A percentile compares a stretch with the other conserved stretches of the same genome.
Conservation (phyloP, 2,797 vertebrate species). For the Acanthopagrus latus region DNA sequence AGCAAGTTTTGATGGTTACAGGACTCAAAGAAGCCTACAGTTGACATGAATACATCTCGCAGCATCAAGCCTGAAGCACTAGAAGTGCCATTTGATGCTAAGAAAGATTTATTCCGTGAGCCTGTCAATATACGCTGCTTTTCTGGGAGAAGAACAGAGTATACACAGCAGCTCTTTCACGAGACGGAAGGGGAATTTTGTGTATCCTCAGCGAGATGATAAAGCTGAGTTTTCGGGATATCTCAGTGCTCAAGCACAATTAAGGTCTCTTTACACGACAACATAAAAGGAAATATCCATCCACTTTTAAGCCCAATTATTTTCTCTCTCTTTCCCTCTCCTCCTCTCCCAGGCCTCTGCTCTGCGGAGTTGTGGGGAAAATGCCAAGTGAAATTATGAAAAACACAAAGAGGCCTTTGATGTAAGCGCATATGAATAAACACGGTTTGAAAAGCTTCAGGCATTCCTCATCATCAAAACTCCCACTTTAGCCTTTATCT, state of each 20-base stretch:
- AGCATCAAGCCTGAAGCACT: slow-evolving; percentile 7
- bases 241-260: slow-evolving; percentile 56
- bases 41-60: slow-evolving; percentile 35
- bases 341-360: slow-evolving; percentile 33
- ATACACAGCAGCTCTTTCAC: slow-evolving; percentile 25
- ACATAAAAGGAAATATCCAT: slow-evolving; percentile 68
- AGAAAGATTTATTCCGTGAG: slow-evolving; percentile 13
- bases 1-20: slow-evolving; percentile 40
- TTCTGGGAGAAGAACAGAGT: slow-evolving; percentile 10
- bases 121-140: neutral
- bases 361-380: slow-evolving; percentile 56
- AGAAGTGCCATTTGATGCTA: slow-evolving; percentile 21
- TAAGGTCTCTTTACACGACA: slow-evolving; percentile 65
- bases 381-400: slow-evolving; percentile 69
- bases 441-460: slow-evolving; percentile 62
- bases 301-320: slow-evolving; percentile 66
- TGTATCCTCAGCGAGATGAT: slow-evolving; percentile 40
- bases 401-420: slow-evolving; percentile 75
- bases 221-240: slow-evolving; percentile 40
- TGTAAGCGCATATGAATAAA: slow-evolving; percentile 71
- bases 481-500: slow-evolving; percentile 63
- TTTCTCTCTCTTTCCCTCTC: slow-evolving; percentile 10
- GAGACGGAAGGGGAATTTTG: slow-evolving; percentile 18
- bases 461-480: slow-evolving; percentile 66
- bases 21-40: slow-evolving; percentile 54